phyloP scores from a whole-genome alignment of 1,140 invertebrate genomes.

The Atta texana region DNA sequence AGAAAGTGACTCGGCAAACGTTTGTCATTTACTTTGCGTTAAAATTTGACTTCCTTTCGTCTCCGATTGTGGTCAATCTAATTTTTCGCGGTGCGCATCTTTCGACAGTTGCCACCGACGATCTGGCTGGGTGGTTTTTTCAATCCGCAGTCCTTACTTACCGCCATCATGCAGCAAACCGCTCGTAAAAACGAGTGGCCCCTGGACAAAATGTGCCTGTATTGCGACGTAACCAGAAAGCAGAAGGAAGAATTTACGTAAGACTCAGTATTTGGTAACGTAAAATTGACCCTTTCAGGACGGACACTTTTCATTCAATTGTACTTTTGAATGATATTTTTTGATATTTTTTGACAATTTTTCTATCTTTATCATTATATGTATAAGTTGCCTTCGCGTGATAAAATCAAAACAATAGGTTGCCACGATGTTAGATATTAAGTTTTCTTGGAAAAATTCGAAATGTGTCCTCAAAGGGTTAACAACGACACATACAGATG shows the following conservation, averaged over 20 bases:
- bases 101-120: slow-evolving; percentile 90
- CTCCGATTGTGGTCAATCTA: background rate
- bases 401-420: background rate
- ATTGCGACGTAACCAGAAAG: slow-evolving; percentile 98
- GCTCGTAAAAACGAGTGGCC: slow-evolving; percentile 98
- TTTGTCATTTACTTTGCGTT: slow-evolving; percentile 30
- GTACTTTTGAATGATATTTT: too few species aligned
- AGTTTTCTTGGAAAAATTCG: background rate
- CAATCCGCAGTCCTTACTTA: slow-evolving; percentile 98
- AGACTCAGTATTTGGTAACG: slow-evolving; percentile 43
- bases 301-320: background rate
- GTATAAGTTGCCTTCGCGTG: background rate
- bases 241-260: slow-evolving; percentile 93
- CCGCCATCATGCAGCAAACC: slow-evolving; percentile 98
- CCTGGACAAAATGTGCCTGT: slow-evolving; percentile 97
- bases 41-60: background rate
- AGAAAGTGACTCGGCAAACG: background rate
- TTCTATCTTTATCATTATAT: too few species aligned
- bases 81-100: slow-evolving; percentile 22
- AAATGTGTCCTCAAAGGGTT: slow-evolving; percentile 1
- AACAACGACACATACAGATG: background rate
- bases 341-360: too few species aligned
- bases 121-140: slow-evolving; percentile 98
- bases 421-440: background rate
- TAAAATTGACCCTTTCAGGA: background rate